Conservation (phyloP, 2,797 vertebrate species). For the Kryptolebias ocellatus region DNA sequence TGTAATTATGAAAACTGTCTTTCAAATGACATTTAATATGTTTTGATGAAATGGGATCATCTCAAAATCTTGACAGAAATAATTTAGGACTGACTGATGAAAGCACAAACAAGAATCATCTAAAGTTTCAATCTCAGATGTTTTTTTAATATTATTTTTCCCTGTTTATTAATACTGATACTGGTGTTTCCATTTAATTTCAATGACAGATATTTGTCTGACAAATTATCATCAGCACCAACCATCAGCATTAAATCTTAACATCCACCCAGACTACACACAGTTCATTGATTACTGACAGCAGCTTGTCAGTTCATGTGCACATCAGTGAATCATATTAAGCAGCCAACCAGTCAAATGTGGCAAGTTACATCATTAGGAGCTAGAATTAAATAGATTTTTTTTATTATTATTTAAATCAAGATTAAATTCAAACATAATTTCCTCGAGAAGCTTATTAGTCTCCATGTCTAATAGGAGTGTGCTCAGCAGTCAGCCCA, state of each 20-base stretch:
- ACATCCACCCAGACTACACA: constrained; percentile 27
- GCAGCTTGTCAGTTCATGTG: constrained; percentile 62
- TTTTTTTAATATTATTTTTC: constrained; percentile 31
- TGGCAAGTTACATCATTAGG: constrained; percentile 53
- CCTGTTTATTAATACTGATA: not conserved
- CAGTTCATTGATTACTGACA: constrained; percentile 64
- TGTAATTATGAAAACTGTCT: constrained; percentile 68
- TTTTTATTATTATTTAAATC: constrained; percentile 33
- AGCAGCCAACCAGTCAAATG: constrained; percentile 57
- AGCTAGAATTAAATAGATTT: constrained; percentile 25
- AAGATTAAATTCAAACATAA: constrained; percentile 58
- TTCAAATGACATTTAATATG: constrained; percentile 70
- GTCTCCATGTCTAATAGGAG: constrained; percentile 21
- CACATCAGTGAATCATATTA: constrained; percentile 50
- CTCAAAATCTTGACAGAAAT: constrained; percentile 59
- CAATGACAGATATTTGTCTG: constrained; percentile 57
- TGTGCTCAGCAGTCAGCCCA: constrained; percentile 24
- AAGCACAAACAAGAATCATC: constrained; percentile 37
- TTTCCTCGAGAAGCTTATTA: constrained; percentile 50
- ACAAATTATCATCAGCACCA: constrained; percentile 64
- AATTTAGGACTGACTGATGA: constrained; percentile 70
- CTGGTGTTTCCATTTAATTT: constrained; percentile 53
- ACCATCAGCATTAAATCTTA: constrained; percentile 40
- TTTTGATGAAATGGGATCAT: constrained; percentile 61
- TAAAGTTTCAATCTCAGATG: constrained; percentile 44